Evolutionary conservation across 2,888 invertebrate species (phyloP).

Genomic region (Altica lythri): DNA sequence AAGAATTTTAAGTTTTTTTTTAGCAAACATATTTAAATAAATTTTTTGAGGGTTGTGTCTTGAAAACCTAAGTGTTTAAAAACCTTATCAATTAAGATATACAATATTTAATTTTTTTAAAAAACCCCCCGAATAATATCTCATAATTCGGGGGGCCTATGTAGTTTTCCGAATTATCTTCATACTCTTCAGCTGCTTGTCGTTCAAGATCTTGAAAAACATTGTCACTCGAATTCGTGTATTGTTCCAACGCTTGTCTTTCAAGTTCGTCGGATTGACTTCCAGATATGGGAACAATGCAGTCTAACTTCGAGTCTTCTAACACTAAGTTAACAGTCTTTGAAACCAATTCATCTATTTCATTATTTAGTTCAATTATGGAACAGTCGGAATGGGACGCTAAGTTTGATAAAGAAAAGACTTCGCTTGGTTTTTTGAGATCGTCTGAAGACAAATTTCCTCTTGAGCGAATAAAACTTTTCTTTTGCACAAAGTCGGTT

Average conservation of each 20-base stretch:
- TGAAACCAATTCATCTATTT: conserved; percentile 39
- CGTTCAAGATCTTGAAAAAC: conserved; percentile 67
- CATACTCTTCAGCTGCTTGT: conserved; percentile 71
- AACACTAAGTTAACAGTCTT: conserved; percentile 41
- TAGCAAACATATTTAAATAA: conserved; percentile 21
- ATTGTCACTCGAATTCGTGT: conserved; percentile 61
- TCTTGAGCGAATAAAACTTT: conserved; percentile 19
- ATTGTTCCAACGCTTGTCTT: conserved; percentile 65
- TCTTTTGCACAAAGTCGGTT: conserved; percentile 23
- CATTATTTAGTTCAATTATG: conserved; percentile 25
- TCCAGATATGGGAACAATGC: conserved; percentile 41
- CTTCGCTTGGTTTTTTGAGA: conserved; percentile 22
- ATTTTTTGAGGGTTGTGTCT: conserved; percentile 16
- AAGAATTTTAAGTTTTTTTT: conserved; percentile 27
- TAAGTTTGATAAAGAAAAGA: conserved; percentile 26
- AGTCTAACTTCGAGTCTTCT: conserved; percentile 39
- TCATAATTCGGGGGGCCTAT: conserved; percentile 43
- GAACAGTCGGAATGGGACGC: conserved; percentile 21
- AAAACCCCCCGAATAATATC: conserved; percentile 41
- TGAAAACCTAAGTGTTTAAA: conserved; percentile 33
- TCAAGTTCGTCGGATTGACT: conserved; percentile 61
- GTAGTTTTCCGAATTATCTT: conserved; percentile 47
- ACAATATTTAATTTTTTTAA: conserved; percentile 31
- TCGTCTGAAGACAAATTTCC: conserved; percentile 12
- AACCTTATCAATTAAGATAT: conserved; percentile 35